Conservation (phyloP, 2,797 vertebrate species). For the Acanthis flammea region DNA sequence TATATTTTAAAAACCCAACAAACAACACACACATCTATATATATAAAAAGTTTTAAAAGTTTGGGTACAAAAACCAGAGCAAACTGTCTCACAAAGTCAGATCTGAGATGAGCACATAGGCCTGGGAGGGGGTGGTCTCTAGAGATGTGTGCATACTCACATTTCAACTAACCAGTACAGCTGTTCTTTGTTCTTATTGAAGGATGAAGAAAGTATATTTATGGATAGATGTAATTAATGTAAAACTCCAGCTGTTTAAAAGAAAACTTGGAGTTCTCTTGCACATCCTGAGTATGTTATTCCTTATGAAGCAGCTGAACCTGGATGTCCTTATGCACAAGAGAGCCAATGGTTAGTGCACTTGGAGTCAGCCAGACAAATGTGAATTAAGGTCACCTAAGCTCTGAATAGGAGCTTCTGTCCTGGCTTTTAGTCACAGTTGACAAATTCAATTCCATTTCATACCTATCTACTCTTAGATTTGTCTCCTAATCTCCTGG, state of each 20-base stretch:
- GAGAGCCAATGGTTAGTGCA: background rate
- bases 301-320: background rate
- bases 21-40: background rate
- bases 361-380: background rate
- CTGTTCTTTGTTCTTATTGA: slow-evolving; percentile 7
- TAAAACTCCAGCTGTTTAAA: slow-evolving; percentile 10
- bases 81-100: background rate
- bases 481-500: background rate
- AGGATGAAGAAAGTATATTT: background rate
- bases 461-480: background rate
- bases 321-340: background rate
- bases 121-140: background rate
- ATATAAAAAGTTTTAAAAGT: background rate
- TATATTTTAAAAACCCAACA: rapidly evolving
- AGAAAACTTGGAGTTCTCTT: background rate
- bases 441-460: background rate
- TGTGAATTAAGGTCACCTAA: slow-evolving; percentile 17
- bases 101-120: background rate
- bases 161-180: background rate
- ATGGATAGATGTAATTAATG: background rate
- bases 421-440: background rate
- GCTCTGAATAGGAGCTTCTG: background rate
- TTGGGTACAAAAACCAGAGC: background rate
- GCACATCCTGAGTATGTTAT: background rate
- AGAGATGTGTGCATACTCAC: background rate